Percentiles rank a stretch among this genome's conserved stretches.
Conservation (phyloP, 2,113 vertebrate genomes). For the Neotragus pygmaeus region DNA sequence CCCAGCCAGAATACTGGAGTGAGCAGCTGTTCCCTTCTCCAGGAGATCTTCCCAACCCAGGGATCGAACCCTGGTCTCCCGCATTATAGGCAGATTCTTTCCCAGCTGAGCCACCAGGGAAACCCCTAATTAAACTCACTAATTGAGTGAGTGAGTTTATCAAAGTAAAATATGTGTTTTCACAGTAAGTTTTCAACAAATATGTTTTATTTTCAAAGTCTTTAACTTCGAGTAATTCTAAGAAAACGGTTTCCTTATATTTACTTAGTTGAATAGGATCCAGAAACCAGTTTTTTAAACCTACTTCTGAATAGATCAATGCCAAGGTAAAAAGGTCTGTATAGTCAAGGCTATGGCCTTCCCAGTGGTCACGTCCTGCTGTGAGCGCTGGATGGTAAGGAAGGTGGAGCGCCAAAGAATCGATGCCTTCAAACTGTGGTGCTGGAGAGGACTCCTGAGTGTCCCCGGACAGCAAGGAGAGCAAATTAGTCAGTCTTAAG, state of each 20-base stretch:
- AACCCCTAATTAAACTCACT: not conserved
- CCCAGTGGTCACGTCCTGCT: not conserved
- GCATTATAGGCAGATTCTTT: not conserved
- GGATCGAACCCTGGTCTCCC: not conserved
- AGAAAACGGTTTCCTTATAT: conserved; percentile 14
- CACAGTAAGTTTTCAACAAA: not conserved
- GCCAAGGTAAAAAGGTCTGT: not conserved
- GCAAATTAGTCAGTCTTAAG: not conserved
- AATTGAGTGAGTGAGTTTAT: not conserved
- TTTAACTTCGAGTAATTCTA: not conserved
- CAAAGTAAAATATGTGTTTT: not conserved
- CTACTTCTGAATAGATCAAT: not conserved
- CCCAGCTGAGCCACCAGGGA: not conserved
- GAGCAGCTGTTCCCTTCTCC: not conserved
- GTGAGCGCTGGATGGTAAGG: not conserved
- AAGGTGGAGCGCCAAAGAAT: not conserved
- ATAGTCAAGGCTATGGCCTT: not conserved
- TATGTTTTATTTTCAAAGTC: conserved; percentile 5
- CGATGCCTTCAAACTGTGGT: not conserved
- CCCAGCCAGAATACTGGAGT: not conserved
- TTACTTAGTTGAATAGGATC: conserved; percentile 15
- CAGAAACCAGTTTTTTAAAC: conserved; percentile 33
- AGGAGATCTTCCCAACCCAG: not conserved
- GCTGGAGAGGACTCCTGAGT: not conserved
- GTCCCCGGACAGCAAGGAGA: not conserved